phyloP scores from a whole-genome alignment of 2,113 vertebrate species.

The Petrocephalus microphthalmus region DNA sequence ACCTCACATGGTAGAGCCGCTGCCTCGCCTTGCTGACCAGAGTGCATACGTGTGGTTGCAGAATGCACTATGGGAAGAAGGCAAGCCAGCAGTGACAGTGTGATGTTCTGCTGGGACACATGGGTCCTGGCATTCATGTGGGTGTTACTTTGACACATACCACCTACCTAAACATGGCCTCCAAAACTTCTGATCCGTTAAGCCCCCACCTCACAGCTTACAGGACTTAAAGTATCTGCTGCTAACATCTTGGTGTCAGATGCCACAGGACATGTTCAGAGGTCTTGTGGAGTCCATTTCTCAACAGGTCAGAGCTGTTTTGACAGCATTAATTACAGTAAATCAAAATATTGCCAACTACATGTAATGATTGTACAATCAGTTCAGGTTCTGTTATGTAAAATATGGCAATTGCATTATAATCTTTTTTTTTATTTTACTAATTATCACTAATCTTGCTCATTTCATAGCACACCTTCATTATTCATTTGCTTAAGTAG shows the following conservation, averaged over 20 bases:
- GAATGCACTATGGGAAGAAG: background rate
- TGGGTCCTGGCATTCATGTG: background rate
- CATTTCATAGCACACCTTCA: background rate
- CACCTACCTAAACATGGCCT: background rate
- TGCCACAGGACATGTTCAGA: background rate
- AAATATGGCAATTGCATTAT: background rate
- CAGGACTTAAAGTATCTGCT: background rate
- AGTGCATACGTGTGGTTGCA: no score
- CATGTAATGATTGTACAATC: background rate
- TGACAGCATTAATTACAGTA: background rate
- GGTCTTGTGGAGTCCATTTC: background rate
- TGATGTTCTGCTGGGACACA: background rate
- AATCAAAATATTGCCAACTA: background rate
- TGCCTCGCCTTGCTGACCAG: no score
- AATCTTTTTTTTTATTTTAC: background rate
- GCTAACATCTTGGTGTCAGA: background rate
- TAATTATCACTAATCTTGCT: background rate
- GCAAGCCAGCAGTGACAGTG: background rate
- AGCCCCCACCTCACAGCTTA: background rate
- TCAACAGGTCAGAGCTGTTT: background rate
- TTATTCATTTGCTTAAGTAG: background rate
- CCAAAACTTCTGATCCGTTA: background rate
- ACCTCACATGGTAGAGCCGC: no score
- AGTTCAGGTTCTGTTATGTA: background rate
- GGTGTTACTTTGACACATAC: background rate